These are phyloP conservation scores for Corapipo altera DNA, from an alignment of 2,113 vertebrate species.

Conservation along the genomic window DNA sequence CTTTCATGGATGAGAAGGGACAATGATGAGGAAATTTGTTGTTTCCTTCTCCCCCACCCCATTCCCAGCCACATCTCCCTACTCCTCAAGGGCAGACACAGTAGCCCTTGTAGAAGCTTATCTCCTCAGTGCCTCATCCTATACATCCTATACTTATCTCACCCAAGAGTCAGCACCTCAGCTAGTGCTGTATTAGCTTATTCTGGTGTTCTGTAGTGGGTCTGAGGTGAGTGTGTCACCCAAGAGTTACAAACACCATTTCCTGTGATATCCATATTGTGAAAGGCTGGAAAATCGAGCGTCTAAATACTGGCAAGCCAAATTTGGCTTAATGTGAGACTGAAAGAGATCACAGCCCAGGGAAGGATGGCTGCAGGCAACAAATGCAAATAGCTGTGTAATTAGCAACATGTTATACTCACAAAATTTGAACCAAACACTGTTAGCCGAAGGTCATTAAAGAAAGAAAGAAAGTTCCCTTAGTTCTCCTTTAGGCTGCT, in stretches of 20 bases:
- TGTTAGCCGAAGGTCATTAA: conserved; percentile 47
- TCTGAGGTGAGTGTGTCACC: neutral
- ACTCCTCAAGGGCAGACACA: neutral
- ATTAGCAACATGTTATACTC: conserved; percentile 49
- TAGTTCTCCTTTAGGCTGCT: neutral
- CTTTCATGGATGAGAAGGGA: neutral
- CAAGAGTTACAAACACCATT: neutral
- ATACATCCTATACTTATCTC: neutral
- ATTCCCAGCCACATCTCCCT: neutral
- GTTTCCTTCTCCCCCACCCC: neutral
- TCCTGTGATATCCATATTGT: neutral
- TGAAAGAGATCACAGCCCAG: neutral
- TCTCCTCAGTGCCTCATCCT: neutral
- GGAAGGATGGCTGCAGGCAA: conserved; percentile 20
- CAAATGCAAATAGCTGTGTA: conserved; percentile 37
- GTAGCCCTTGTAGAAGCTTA: neutral
- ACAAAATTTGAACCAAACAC: conserved; percentile 37
- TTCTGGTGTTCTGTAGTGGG: neutral
- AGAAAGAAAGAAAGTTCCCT: neutral
- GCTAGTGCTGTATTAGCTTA: neutral
- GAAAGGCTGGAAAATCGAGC: neutral
- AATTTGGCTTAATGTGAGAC: neutral
- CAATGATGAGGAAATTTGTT: neutral
- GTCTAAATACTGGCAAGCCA: neutral
- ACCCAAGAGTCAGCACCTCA: neutral